phyloP scores from a whole-genome alignment of 2,888 invertebrate species.

The Archips crataeganus region DNA sequence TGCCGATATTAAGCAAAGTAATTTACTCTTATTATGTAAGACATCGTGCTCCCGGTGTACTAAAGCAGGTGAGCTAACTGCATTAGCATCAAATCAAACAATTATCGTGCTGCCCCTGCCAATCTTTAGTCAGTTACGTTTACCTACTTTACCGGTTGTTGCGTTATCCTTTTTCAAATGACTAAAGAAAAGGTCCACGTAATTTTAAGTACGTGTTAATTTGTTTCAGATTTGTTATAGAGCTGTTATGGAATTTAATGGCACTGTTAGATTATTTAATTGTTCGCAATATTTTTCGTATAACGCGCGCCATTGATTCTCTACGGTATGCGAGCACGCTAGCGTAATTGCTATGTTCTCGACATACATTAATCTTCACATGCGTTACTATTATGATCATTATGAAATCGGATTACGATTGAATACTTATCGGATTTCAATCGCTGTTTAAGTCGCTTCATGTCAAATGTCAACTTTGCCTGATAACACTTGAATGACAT shows the following conservation, averaged over 20 bases:
- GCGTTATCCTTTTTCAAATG: conserved; percentile 30
- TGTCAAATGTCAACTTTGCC: conserved; percentile 16
- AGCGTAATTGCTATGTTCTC: conserved; percentile 21
- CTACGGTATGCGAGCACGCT: conserved; percentile 3
- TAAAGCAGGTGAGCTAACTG: conserved; percentile 46
- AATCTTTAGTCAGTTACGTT: conserved; percentile 41
- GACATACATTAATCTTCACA: neutral
- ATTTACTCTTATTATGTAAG: conserved; percentile 42
- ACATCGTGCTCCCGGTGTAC: conserved; percentile 47
- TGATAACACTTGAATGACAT: conserved; percentile 15
- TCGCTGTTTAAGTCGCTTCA: conserved; percentile 6
- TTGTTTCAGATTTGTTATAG: neutral
- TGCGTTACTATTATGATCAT: conserved; percentile 18
- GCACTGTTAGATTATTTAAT: conserved; percentile 19
- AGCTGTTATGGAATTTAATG: neutral
- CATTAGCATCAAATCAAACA: conserved; percentile 51
- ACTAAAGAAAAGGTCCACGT: conserved; percentile 22
- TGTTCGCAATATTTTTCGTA: conserved; percentile 19
- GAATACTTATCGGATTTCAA: conserved; percentile 11
- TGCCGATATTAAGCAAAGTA: conserved; percentile 4
- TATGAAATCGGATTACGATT: conserved; percentile 9
- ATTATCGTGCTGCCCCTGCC: conserved; percentile 46
- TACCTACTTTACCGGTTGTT: conserved; percentile 15
- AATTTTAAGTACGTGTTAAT: neutral
- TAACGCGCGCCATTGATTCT: conserved; percentile 37